Evolutionary conservation across 2,797 vertebrate genomes (phyloP).

Genomic region (Xenops minutus): DNA sequence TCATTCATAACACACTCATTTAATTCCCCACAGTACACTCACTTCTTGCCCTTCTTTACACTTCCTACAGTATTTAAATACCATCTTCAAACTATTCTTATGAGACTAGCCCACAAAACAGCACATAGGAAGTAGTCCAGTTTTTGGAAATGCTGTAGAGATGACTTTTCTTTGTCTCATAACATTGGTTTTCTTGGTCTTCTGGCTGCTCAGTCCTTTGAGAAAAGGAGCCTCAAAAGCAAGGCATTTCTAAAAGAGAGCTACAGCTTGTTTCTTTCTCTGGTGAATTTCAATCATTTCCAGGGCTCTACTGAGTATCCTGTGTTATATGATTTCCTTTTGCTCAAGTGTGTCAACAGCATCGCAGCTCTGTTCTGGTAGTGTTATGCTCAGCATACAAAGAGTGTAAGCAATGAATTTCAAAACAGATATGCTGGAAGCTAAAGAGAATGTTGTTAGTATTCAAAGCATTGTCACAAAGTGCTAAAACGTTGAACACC

Average conservation of each 20-base stretch:
- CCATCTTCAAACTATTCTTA: neutral
- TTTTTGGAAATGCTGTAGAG: neutral
- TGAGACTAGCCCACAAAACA: neutral
- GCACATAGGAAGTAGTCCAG: neutral
- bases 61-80: neutral
- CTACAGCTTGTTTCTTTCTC: neutral
- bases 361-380: neutral
- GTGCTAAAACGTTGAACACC: neutral
- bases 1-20: neutral
- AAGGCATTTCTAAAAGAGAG: neutral
- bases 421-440: neutral
- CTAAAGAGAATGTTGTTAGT: neutral
- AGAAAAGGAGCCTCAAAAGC: neutral
- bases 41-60: neutral
- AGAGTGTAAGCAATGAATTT: neutral
- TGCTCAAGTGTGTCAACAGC: neutral
- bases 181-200: neutral
- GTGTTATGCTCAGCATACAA: neutral
- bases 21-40: neutral
- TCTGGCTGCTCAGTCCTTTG: neutral
- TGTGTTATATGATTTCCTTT: neutral
- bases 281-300: neutral
- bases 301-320: neutral
- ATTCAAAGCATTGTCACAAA: neutral
- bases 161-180: neutral